Evolutionary conservation across 2,113 vertebrate genomes (phyloP).

Genomic region (Corydoras sp.): DNA sequence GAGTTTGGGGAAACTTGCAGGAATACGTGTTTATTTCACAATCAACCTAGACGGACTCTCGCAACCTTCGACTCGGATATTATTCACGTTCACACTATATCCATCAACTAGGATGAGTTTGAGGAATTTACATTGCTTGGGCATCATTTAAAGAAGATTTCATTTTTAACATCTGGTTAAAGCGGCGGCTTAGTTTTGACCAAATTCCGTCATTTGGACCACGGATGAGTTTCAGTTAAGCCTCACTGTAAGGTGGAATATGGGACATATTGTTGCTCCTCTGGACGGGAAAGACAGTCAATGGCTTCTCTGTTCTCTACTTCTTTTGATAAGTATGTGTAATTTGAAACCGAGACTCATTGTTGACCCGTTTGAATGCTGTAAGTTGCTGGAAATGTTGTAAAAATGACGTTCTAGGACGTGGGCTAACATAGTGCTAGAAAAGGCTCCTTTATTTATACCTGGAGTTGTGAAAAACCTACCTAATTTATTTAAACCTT

Average conservation of each 20-base stretch:
- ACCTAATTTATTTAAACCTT: not conserved
- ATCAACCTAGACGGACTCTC: not conserved
- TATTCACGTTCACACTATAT: too few species aligned
- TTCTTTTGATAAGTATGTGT: slow-evolving; percentile 69
- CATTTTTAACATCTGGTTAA: too few species aligned
- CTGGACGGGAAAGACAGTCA: slow-evolving; percentile 55
- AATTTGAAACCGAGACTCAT: slow-evolving; percentile 29
- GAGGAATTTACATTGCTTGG: too few species aligned
- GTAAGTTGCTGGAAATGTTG: not conserved
- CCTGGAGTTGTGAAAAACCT: too few species aligned
- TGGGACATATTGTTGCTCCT: slow-evolving; percentile 64
- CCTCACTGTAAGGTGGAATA: slow-evolving; percentile 64
- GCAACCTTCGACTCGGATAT: too few species aligned
- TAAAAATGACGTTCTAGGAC: not conserved
- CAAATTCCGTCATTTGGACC: slow-evolving; percentile 26
- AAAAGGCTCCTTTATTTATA: too few species aligned
- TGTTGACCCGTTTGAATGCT: not conserved
- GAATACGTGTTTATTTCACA: not conserved
- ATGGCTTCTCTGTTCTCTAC: slow-evolving; percentile 52
- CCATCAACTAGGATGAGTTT: too few species aligned
- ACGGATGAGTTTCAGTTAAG: slow-evolving; percentile 54
- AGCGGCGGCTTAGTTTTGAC: too few species aligned
- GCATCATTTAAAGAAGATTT: too few species aligned
- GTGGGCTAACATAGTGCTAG: too few species aligned
- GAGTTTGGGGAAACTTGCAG: slow-evolving; percentile 17